Evolutionary conservation across 2,888 invertebrate species (phyloP), one percentile per base, ranked within the genome.

Genomic region (Pseudococcus viburni): DNA sequence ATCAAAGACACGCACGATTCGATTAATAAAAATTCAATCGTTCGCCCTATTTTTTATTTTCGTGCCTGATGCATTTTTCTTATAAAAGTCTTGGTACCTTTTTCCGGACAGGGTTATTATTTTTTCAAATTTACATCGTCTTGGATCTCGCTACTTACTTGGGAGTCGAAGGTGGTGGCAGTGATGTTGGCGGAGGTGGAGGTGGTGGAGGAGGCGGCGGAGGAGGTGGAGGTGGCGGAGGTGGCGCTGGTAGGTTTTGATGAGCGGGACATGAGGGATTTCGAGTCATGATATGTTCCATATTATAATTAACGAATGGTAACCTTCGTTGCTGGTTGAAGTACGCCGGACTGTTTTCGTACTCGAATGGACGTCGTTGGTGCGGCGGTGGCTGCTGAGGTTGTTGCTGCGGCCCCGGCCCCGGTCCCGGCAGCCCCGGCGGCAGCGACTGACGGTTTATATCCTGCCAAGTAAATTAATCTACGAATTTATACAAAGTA

Each of bases 101-200:
- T 33, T 33, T 33, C 26, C 26, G 1, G 3, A 33, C 26, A 33
- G 1, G 26, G 26, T 33, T 33, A 33, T 33, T 6, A 46, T 46
- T 46, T 46, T 46, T 46, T 46, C 8, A 46, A 46, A 46, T 46
- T 12, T 3, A 46, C 7, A 11, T 46, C 46, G 6, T 11, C 46
- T 11, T 46, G 1, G 26, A 33, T 33, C 26, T 33, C 3, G 26
- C 1, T 46, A 46, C 46, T 89, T 89, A 90, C 90, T 89, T 90
- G 89, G 91, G 90, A 89, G 91, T 91, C 90, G 84, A 92, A 59
- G 90, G 88, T 46, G 91, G 90, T 51, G 91, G 90, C 89, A 90
- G 90, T 85, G 90, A 90, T 73, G 93, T 93, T 90, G 93, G 93
- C 90, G 94, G 94, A 89, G 94, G 94, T 90, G 94, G 93, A 90